Evolutionary conservation across 2,888 invertebrate genomes (phyloP).

Genomic region (Rhamnusium bicolor): DNA sequence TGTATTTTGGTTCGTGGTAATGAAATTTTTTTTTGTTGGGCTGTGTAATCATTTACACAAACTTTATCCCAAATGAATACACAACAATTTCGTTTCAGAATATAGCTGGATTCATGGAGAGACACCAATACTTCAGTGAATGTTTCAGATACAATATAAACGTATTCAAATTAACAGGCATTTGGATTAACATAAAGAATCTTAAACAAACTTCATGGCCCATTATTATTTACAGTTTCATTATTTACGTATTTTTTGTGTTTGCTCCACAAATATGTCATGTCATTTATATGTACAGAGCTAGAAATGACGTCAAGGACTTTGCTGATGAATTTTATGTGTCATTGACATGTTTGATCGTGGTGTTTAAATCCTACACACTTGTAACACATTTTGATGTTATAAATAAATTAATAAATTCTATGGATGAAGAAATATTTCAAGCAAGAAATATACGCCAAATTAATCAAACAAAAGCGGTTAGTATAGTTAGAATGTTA

Average conservation of each 20-base stretch:
- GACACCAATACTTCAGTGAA: neutral
- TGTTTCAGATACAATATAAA: conserved; percentile 7
- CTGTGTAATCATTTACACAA: too few relatives aligned
- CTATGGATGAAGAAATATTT: conserved; percentile 36
- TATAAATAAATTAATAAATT: conserved; percentile 29
- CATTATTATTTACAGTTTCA: conserved; percentile 18
- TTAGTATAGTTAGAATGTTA: conserved; percentile 22
- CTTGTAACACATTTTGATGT: conserved; percentile 33
- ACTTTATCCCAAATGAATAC: neutral
- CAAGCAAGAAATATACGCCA: conserved; percentile 29
- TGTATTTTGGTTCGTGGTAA: too few relatives aligned
- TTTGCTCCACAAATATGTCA: conserved; percentile 44
- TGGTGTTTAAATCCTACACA: conserved; percentile 40
- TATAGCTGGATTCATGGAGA: neutral
- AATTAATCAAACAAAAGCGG: conserved; percentile 19
- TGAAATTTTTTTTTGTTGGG: too few relatives aligned
- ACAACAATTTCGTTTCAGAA: neutral
- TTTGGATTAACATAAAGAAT: conserved; percentile 3
- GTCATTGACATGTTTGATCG: conserved; percentile 37
- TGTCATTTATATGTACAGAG: conserved; percentile 45
- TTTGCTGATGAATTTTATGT: conserved; percentile 47
- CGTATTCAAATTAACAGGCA: neutral
- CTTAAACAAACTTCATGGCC: neutral
- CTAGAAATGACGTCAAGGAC: conserved; percentile 40
- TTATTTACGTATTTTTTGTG: conserved; percentile 32